These are phyloP conservation scores for Nomada goodeniana DNA, from an alignment of 2,888 invertebrate species.

Conservation along the genomic window DNA sequence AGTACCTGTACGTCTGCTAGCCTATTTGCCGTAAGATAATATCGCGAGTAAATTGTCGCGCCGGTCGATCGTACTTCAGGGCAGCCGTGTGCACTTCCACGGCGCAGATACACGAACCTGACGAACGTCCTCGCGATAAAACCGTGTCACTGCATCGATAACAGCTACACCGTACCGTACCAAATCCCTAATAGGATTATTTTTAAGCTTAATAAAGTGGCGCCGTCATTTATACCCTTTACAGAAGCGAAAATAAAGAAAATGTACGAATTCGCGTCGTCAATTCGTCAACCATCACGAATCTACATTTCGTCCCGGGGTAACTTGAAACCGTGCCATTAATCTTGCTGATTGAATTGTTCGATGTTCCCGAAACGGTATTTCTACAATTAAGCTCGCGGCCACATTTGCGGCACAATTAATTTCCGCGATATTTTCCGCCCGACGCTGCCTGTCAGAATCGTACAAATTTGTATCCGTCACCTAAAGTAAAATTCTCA, in stretches of 20 bases:
- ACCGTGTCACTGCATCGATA: slow-evolving; percentile 35
- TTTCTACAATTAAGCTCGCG: background rate
- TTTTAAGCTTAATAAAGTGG: background rate
- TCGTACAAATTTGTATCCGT: background rate
- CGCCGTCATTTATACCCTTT: background rate
- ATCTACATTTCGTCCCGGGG: no score
- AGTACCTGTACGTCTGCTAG: slow-evolving; percentile 69
- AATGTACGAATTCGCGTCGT: no score
- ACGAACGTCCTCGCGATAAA: slow-evolving; percentile 28
- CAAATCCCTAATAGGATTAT: no score
- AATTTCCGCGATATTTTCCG: background rate
- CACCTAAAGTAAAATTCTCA: background rate
- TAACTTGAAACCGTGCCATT: no score
- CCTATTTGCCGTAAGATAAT: slow-evolving; percentile 63
- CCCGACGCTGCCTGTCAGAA: background rate
- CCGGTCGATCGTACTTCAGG: slow-evolving; percentile 51
- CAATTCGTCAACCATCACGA: no score
- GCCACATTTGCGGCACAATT: background rate
- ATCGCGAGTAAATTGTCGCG: slow-evolving; percentile 57
- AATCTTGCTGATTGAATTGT: no score
- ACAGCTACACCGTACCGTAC: background rate
- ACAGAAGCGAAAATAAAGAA: no score
- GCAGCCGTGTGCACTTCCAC: slow-evolving; percentile 32
- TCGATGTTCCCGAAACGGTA: background rate
- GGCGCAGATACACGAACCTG: slow-evolving; percentile 35